Evolutionary conservation across 2,888 invertebrate genomes (phyloP).

Genomic region (Caenorhabditis uteleia): DNA sequence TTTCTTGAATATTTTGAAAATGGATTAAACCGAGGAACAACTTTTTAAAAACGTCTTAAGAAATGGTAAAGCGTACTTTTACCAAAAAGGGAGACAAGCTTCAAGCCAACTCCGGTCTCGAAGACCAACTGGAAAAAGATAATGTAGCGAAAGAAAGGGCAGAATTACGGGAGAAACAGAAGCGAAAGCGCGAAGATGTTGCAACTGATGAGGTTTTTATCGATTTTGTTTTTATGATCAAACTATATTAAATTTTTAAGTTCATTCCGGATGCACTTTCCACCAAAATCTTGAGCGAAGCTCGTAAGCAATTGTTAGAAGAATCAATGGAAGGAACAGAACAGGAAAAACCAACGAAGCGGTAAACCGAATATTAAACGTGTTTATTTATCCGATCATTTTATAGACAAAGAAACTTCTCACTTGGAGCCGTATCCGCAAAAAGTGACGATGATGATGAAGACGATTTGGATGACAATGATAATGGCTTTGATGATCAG

Average conservation of each 20-base stretch:
- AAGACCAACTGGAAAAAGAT: constrained; percentile 56
- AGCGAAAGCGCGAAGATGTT: constrained; percentile 41
- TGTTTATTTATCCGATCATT: neutral
- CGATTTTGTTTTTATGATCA: neutral
- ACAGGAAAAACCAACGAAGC: constrained; percentile 5
- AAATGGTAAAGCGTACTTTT: constrained; percentile 39
- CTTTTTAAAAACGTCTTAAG: too few species aligned
- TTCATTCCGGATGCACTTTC: constrained; percentile 52
- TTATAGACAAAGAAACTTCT: constrained; percentile 50
- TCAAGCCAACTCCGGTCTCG: constrained; percentile 49
- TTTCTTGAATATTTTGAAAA: too few species aligned
- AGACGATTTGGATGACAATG: constrained; percentile 38
- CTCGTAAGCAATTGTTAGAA: constrained; percentile 52
- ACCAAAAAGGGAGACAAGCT: constrained; percentile 56
- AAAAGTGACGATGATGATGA: constrained; percentile 44
- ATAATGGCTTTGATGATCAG: constrained; percentile 49
- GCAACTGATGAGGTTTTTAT: constrained; percentile 32
- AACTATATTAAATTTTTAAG: constrained; percentile 32
- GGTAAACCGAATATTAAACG: neutral
- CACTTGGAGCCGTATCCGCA: constrained; percentile 40
- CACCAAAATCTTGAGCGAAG: constrained; percentile 55
- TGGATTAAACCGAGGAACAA: too few species aligned
- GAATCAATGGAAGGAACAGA: constrained; percentile 35
- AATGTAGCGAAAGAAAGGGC: constrained; percentile 48
- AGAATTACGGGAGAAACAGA: constrained; percentile 46